A percentile compares a stretch with the other conserved stretches of the same genome.
Evolutionary conservation across 2,888 invertebrate species (phyloP).

Genomic region (Callyntrura sp.): DNA sequence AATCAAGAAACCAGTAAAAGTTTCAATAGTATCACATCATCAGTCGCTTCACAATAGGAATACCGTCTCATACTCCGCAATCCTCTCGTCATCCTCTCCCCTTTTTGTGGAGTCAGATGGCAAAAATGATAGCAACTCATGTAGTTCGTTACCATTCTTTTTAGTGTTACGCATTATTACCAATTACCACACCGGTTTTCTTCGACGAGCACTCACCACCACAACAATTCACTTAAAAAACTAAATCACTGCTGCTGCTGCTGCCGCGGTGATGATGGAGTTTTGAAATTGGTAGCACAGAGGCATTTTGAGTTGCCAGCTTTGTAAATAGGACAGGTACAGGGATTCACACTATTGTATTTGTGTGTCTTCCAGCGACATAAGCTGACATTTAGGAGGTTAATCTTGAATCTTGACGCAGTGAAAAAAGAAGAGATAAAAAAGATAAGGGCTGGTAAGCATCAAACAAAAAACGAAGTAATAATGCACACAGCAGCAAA

Average conservation of each 20-base stretch:
- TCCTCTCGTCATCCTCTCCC: too few relatives aligned
- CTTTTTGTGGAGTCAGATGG: conserved; percentile 23
- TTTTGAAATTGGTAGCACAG: too few relatives aligned
- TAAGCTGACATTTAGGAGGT: conserved; percentile 26
- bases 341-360: too few relatives aligned
- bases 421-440: neutral
- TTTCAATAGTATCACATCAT: too few relatives aligned
- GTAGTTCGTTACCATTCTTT: neutral
- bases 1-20: conserved; percentile 5
- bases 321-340: neutral
- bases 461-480: too few relatives aligned
- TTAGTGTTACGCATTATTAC: conserved; percentile 44
- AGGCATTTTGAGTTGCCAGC: too few relatives aligned
- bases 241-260: neutral
- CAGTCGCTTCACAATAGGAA: too few relatives aligned
- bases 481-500: conserved; percentile 2
- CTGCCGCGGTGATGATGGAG: too few relatives aligned
- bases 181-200: conserved; percentile 23
- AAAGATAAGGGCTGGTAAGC: neutral
- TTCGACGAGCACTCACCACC: too few relatives aligned
- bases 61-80: too few relatives aligned
- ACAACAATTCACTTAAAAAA: neutral
- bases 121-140: conserved; percentile 35
- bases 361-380: conserved; percentile 39
- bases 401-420: conserved; percentile 9